phyloP scores from a whole-genome alignment of 2,113 vertebrate species.

The Hippocampus zosterae region DNA sequence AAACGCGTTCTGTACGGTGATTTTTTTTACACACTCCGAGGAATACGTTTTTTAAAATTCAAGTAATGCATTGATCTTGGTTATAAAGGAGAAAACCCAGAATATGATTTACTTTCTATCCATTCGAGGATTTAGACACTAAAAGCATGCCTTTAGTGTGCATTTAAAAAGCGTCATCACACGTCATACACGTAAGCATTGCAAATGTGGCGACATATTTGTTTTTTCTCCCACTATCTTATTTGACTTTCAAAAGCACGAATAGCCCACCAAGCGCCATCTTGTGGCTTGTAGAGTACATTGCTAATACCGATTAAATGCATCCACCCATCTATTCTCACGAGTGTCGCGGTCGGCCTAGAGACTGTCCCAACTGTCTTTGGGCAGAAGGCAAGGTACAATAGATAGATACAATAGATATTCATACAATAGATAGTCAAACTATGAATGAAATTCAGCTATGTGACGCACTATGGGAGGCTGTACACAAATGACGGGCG shows the following conservation, averaged over 20 bases:
- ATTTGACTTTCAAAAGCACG: slow-evolving; percentile 12
- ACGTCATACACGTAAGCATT: neutral
- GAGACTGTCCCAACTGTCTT: too few species aligned
- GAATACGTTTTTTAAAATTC: neutral
- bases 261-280: slow-evolving; percentile 38
- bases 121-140: neutral
- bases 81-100: neutral
- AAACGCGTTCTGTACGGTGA: neutral
- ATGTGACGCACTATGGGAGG: too few species aligned
- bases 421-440: too few species aligned
- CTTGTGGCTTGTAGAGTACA: slow-evolving; percentile 23
- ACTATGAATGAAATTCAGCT: too few species aligned
- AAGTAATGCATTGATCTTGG: neutral
- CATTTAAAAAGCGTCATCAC: neutral
- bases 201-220: slow-evolving; percentile 1
- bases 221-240: neutral
- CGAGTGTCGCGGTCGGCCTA: too few species aligned
- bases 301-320: neutral
- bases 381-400: too few species aligned
- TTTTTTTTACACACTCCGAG: neutral
- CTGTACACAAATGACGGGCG: too few species aligned
- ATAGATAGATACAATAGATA: too few species aligned
- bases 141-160: neutral
- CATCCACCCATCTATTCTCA: too few species aligned
- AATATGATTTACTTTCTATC: neutral